Conservation (phyloP, 2,113 vertebrate species). For the Cranoglanis bouderius region DNA sequence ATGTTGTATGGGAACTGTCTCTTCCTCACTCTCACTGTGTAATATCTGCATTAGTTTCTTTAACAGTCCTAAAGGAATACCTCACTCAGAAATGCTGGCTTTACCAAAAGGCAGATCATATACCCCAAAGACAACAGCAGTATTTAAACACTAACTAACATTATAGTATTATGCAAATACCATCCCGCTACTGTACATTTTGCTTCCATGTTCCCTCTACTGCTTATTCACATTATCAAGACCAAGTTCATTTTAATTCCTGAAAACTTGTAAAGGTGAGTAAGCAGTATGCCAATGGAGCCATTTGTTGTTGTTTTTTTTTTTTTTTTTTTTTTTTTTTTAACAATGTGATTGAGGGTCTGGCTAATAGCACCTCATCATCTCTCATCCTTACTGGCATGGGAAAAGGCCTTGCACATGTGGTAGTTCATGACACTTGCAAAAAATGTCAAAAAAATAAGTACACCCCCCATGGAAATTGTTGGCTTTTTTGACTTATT, state of each 20-base stretch:
- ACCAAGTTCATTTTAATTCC: background rate
- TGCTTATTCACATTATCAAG: background rate
- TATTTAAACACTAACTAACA: background rate
- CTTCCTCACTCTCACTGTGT: conserved; percentile 33
- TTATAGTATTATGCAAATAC: background rate
- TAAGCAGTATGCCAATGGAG: background rate
- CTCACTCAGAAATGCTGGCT: background rate
- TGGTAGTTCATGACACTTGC: conserved; percentile 62
- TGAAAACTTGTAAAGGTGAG: background rate
- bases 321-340: background rate
- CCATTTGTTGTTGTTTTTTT: background rate
- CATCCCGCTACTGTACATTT: background rate
- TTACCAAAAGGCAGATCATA: background rate
- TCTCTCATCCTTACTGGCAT: conserved; percentile 44
- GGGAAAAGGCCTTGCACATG: conserved; percentile 55
- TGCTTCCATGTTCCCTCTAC: background rate
- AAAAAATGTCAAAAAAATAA: too few relatives aligned
- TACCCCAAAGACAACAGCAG: background rate
- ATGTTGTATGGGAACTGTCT: conserved; percentile 69
- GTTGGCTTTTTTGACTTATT: too few relatives aligned
- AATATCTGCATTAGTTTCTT: conserved; percentile 2
- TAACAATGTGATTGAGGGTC: conserved; percentile 50
- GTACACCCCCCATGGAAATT: too few relatives aligned
- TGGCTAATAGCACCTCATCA: conserved; percentile 67
- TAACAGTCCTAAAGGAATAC: background rate